Conservation (phyloP, 2,888 invertebrate species). For the Ctenicera cuprea region DNA sequence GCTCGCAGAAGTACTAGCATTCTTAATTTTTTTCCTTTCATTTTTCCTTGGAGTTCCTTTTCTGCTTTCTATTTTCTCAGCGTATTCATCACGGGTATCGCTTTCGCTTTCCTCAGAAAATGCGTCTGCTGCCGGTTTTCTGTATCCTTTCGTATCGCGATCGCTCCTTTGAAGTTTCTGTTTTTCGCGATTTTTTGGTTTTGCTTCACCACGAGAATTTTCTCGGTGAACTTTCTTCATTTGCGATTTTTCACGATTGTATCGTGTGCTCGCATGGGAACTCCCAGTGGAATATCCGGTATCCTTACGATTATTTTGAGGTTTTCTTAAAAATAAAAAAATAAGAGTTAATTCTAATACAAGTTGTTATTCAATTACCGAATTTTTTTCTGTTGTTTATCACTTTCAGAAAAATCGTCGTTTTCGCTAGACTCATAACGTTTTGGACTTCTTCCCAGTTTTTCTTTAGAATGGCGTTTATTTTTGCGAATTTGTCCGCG, state of each 20-base stretch:
- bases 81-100: not conserved
- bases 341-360: not conserved
- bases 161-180: slow-evolving; percentile 67
- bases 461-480: slow-evolving; percentile 53
- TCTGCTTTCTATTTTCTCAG: slow-evolving; percentile 18
- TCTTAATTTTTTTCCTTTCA: slow-evolving; percentile 42
- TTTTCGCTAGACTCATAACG: slow-evolving; percentile 59
- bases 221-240: not conserved
- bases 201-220: slow-evolving; percentile 58
- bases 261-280: slow-evolving; percentile 74
- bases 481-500: slow-evolving; percentile 50
- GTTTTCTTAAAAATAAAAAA: slow-evolving; percentile 66
- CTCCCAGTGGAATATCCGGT: slow-evolving; percentile 83
- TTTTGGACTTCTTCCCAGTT: slow-evolving; percentile 55
- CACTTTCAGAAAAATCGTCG: slow-evolving; percentile 57
- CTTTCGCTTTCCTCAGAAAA: slow-evolving; percentile 61
- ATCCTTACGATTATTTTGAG: slow-evolving; percentile 74
- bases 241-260: slow-evolving; percentile 60
- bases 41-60: slow-evolving; percentile 35
- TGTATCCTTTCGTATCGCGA: slow-evolving; percentile 60
- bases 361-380: not conserved
- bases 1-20: slow-evolving; percentile 40
- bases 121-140: slow-evolving; percentile 58
- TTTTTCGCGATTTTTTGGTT: slow-evolving; percentile 62
- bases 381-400: slow-evolving; percentile 44